phyloP scores from a whole-genome alignment of 2,888 invertebrate genomes.

The Agonopterix arenella region DNA sequence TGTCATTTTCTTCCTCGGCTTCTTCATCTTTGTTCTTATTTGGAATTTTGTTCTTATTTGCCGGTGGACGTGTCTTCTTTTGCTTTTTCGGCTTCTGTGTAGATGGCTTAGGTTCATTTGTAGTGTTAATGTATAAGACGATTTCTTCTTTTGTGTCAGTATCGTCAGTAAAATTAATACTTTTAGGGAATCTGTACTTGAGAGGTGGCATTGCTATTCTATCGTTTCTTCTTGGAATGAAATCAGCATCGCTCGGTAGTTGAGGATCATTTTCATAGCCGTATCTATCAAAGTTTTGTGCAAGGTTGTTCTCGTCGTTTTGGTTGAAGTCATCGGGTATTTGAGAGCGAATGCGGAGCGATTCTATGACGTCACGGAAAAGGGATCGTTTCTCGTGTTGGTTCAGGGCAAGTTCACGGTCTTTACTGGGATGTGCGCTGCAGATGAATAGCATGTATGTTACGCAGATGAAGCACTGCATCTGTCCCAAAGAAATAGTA shows the following conservation, averaged over 20 bases:
- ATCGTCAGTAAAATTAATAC: constrained; percentile 26
- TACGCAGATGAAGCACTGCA: constrained; percentile 67
- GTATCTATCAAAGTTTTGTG: constrained; percentile 43
- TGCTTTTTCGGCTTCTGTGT: constrained; percentile 45
- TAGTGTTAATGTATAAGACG: constrained; percentile 45
- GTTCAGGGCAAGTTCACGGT: constrained; percentile 24
- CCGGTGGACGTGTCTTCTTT: constrained; percentile 22
- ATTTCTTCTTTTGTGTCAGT: constrained; percentile 45
- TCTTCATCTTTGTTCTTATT: constrained; percentile 24
- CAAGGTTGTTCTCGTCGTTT: constrained; percentile 53
- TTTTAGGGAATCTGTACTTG: constrained; percentile 60
- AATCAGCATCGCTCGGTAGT: constrained; percentile 49
- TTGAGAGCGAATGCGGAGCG: constrained; percentile 50
- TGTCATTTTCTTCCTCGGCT: constrained; percentile 19
- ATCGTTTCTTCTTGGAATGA: constrained; percentile 60
- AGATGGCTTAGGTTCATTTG: constrained; percentile 27
- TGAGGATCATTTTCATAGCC: constrained; percentile 45
- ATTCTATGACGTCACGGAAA: constrained; percentile 63
- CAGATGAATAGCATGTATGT: constrained; percentile 58
- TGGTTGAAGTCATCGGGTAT: constrained; percentile 47
- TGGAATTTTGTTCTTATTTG: constrained; percentile 30
- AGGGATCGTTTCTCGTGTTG: constrained; percentile 50
- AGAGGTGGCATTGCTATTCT: constrained; percentile 60
- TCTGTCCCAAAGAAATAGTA: constrained; percentile 35
- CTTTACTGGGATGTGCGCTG: constrained; percentile 43